Base-by-base conservation (phyloP, 2,113 vertebrate species). In the Catharus bicknelli region DNA sequence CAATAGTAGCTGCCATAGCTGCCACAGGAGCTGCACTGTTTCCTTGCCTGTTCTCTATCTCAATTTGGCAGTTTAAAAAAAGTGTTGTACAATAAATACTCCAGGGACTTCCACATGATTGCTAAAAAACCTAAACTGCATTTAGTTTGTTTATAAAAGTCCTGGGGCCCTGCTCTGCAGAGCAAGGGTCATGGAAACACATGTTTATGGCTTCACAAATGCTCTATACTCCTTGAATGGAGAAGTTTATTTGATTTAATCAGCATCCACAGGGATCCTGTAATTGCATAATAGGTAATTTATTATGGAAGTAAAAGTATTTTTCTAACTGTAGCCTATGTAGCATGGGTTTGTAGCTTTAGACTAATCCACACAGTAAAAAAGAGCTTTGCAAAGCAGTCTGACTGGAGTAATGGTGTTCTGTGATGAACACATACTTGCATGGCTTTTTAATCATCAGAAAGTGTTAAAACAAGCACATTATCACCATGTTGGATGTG, bases 191-290 rank as follows among this genome's bases (percentile, higher is more conserved):
- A 93, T 90, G 89, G 58, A 95, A 96, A 94, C 95, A 93, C 88
- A 93, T 95, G 94, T 95, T 92, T 96, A 92, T 96, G 88, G 94
- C 84, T 95, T 94, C 64, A 57, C 83, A 93, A 95, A 93, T 96
- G 88, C 74, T 75, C 75, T 95, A 38, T 90, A 67, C 87, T 93
- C 70, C 92, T 93, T 83, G 88, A 97, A 90, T 91, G 77, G 86
- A 91, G 85, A 94, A 86, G 79, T 93, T 94, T 94, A 74, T 95
- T 95, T 95, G 89, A 97, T 97, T 96, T 96, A 96, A 97, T 98
- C 95, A 96, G 90, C 78, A 95, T 96, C 90, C 75, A 70, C 76
- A 96, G 91, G 90, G 90, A 94, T 93, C 88, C 87, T 86, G 26
- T 96, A 96, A 96, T 94, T 96, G 73, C 93, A 95, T 95, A 94